Evolutionary conservation across 1,140 invertebrate genomes (phyloP).

Genomic region (Drosophila novamexicana): DNA sequence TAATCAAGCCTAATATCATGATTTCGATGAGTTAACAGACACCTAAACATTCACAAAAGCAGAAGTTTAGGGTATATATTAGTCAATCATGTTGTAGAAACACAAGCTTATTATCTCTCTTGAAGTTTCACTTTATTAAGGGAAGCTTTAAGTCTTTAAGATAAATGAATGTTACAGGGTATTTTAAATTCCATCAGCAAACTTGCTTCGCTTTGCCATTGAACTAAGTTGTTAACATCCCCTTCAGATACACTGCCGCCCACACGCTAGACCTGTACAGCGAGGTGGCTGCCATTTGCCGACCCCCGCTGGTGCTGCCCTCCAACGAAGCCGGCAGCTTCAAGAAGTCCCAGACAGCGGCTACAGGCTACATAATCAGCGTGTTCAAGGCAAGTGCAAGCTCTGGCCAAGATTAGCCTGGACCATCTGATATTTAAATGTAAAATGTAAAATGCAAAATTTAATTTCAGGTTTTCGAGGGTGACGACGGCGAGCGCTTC

Average conservation of each 20-base stretch:
- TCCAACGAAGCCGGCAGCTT: slow-evolving; percentile 89
- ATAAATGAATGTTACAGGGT: neutral
- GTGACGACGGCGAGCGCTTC: slow-evolving; percentile 94
- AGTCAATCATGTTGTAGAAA: too few species aligned
- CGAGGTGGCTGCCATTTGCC: slow-evolving; percentile 94
- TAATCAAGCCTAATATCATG: too few species aligned
- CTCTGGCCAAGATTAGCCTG: neutral
- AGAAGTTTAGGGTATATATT: too few species aligned
- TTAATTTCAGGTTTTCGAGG: slow-evolving; percentile 90
- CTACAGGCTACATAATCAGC: slow-evolving; percentile 95
- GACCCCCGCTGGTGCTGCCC: slow-evolving; percentile 89
- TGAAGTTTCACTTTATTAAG: too few species aligned
- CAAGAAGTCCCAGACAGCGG: slow-evolving; percentile 90
- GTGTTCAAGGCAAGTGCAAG: slow-evolving; percentile 90
- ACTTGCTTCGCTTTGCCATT: neutral
- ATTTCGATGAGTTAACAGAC: too few species aligned
- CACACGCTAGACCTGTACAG: slow-evolving; percentile 94
- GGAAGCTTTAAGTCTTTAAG: neutral
- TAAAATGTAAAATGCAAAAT: slow-evolving; percentile 74
- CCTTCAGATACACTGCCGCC: slow-evolving; percentile 89
- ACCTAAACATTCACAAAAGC: too few species aligned
- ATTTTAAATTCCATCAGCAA: slow-evolving; percentile 2
- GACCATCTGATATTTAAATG: neutral
- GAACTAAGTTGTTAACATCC: slow-evolving; percentile 20
- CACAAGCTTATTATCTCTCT: too few species aligned